Evolutionary conservation across 2,113 vertebrate species (phyloP).

Genomic region (Ariopsis seemanni): DNA sequence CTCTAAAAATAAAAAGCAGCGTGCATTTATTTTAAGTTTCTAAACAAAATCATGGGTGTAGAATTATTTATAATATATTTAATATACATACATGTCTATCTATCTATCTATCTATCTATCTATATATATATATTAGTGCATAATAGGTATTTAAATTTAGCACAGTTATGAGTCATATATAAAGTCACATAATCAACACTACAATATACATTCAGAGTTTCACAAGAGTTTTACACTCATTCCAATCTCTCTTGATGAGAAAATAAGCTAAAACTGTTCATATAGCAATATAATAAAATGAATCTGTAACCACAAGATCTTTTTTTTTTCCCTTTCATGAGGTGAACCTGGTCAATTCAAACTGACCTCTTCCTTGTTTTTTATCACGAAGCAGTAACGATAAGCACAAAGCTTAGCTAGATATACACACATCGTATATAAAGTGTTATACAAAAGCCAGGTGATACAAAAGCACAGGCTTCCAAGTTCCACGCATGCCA

Average conservation of each 20-base stretch:
- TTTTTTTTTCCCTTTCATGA: background rate
- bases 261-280: background rate
- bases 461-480: constrained; percentile 65
- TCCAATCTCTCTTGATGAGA: background rate
- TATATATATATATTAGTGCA: background rate
- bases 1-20: background rate
- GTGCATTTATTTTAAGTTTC: background rate
- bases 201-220: background rate
- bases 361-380: background rate
- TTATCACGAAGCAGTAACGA: constrained; percentile 1
- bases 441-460: constrained; percentile 67
- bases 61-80: no score
- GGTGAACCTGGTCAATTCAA: background rate
- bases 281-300: background rate
- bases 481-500: constrained; percentile 74
- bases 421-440: constrained; percentile 1
- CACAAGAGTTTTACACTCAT: background rate
- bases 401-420: background rate
- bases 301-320: background rate
- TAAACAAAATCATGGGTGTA: background rate
- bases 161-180: background rate
- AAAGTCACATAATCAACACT: background rate
- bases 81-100: background rate
- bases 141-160: background rate
- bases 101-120: background rate